Conservation (phyloP, 2,888 invertebrate genomes). For the Zootermopsis nevadensis region DNA sequence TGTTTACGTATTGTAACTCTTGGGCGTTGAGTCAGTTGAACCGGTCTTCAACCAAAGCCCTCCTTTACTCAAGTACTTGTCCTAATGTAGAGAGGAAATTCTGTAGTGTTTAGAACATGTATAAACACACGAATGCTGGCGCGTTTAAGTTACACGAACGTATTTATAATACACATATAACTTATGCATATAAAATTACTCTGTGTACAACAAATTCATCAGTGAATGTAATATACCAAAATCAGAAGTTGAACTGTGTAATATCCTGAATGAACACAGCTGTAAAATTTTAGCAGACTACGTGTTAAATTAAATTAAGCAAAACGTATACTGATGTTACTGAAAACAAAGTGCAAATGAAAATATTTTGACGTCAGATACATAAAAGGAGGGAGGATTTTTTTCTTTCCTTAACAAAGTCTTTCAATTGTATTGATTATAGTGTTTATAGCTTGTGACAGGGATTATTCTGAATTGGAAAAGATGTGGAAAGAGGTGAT, state of each 20-base stretch:
- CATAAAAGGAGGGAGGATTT: too few relatives aligned
- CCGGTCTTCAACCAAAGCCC: background rate
- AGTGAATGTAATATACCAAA: background rate
- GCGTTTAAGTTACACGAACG: background rate
- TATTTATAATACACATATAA: background rate
- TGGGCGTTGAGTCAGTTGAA: background rate
- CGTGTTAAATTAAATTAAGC: background rate
- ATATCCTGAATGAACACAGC: background rate
- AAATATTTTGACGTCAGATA: too few relatives aligned
- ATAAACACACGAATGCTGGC: background rate
- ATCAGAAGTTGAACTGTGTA: background rate
- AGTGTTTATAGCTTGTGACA: too few relatives aligned
- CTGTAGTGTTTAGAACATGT: slow-evolving; percentile 4
- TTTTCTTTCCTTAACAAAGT: too few relatives aligned
- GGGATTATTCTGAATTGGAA: too few relatives aligned
- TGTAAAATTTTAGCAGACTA: background rate
- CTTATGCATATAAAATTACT: background rate
- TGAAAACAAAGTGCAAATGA: background rate
- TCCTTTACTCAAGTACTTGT: background rate
- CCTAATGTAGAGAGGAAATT: slow-evolving; percentile 10
- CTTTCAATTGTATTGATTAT: too few relatives aligned
- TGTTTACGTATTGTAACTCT: too few relatives aligned
- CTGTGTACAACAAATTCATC: background rate
- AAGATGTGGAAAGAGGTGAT: too few relatives aligned
- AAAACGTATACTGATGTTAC: too few relatives aligned